Base-by-base conservation (phyloP, 2,113 vertebrate species). In the Pelecanus crispus region DNA sequence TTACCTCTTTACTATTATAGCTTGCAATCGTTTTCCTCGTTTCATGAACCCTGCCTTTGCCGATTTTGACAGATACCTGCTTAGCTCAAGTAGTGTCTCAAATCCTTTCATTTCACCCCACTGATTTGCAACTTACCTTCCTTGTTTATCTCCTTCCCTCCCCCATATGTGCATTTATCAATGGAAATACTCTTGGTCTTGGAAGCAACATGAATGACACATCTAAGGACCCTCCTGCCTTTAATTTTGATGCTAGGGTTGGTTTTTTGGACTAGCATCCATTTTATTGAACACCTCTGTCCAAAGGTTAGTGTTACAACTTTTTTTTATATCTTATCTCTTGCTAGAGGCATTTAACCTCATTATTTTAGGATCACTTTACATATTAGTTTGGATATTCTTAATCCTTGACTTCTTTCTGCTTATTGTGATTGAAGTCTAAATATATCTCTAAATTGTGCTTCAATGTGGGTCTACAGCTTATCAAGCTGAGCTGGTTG, bases 381-480 rank as follows among this genome's bases (percentile, higher is more conserved):
- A 31, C 21, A 5, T 92, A 67, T 80, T 55, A 74, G 7, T 73
- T 86, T 73, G 42, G 21, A 47, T 91, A 38, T 44, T n/a, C 49
- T 82, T 79, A 93, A 78, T 59, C 34, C 34, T 88, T 96, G 14
- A 65, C 40, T 95, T 96, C 17, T 88, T 95, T 78, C 42, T 81
- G 32, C 31, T 74, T 63, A 62, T n/a, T 84, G 13, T 50, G 17
- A 18, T 55, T 81, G 45, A 88, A 90, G 19, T 66, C 25, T 59
- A 68, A 86, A 84, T 61, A 24, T 66, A 11, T 61, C 8, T 55
- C 47, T 88, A 50, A 88, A 52, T 47, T 53, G 20, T 81, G 4
- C 49, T 92, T 92, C 55, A 81, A 44, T 63, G 40, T 32, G 6
- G 11, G 3, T 62, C 32, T 81, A 13, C 40, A 86, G 58, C 18